Evolutionary conservation across 2,888 invertebrate species (phyloP), one percentile per base, ranked within the genome.

Genomic region (Metacarcinus magister): DNA sequence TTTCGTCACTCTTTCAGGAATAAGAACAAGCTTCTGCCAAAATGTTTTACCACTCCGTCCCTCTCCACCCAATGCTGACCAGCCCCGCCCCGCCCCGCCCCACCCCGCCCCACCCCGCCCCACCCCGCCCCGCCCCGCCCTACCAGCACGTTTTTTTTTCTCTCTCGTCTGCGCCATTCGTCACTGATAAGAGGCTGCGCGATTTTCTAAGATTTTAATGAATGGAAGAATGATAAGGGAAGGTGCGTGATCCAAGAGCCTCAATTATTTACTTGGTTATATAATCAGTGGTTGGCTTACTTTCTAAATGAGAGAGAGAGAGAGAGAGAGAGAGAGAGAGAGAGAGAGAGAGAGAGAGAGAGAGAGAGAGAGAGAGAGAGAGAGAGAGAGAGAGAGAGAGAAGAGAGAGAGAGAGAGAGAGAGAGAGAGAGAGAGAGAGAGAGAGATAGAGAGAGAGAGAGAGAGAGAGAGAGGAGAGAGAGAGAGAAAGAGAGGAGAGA

Each of bases 171-270:
- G n/a, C 10, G 19, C 28, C 75, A 75, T 75, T 75, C 75, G 75
- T 75, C 75, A 75, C 75, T 75, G 75, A 75, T 75, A 75, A 75
- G 75, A 75, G 75, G 28, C 28, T 28, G 23, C 23, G n/a, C 75
- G 28, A 75, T 75, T 75, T 75, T 28, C 75, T 3, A 23, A 75
- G 75, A 75, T 75, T 75, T 75, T 28, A 75, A 75, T 23, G 75
- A 75, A 23, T 75, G 75, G 75, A 75, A 23, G 75, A 75, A 75
- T 75, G 75, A 75, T 75, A 75, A 75, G 75, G 75, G 75, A 75
- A 7, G 0, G 28, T 75, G 75, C 28, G 75, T 75, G 75, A 75
- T 75, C 75, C 19, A 5, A 4, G 23, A 23, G 75, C 23, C 75
- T 75, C 75, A 23, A 75, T 75, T 75, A 75, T 75, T 75, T 28